A percentile compares a stretch with the other conserved stretches of the same genome.
These are phyloP conservation scores for Ichneumoninae sp. DNA, from an alignment of 2,888 invertebrate species.

Conservation along the genomic window DNA sequence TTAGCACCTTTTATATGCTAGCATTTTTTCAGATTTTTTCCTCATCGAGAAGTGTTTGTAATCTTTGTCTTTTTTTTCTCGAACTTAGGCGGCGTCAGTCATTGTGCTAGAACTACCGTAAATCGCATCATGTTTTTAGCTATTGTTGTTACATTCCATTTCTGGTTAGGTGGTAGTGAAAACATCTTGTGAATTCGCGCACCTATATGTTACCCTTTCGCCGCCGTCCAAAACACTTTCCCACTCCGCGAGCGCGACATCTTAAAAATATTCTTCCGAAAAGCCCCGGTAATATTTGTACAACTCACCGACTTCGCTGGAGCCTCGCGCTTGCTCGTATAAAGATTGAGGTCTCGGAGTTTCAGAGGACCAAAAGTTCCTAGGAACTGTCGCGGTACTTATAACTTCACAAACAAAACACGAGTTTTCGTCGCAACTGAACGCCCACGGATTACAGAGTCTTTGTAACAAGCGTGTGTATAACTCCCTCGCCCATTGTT, in stretches of 20 bases:
- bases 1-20: too few relatives aligned
- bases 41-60: too few relatives aligned
- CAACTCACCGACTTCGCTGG: not conserved
- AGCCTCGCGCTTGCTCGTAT: conserved; percentile 8
- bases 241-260: conserved; percentile 2
- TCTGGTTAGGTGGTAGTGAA: too few relatives aligned
- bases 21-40: too few relatives aligned
- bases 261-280: conserved; percentile 15
- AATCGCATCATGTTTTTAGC: too few relatives aligned
- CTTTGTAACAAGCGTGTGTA: conserved; percentile 27
- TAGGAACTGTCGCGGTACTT: conserved; percentile 31
- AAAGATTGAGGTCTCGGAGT: conserved; percentile 54
- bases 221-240: not conserved
- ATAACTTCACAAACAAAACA: conserved; percentile 47
- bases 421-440: conserved; percentile 50
- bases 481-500: conserved; percentile 27
- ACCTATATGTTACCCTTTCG: not conserved
- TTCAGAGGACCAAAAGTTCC: conserved; percentile 44
- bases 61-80: too few relatives aligned
- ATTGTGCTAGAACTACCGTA: too few relatives aligned
- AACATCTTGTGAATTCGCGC: too few relatives aligned
- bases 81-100: too few relatives aligned
- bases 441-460: conserved; percentile 55
- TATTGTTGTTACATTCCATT: too few relatives aligned
- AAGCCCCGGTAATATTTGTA: conserved; percentile 19